Evolutionary conservation across 2,888 invertebrate species (phyloP).

Genomic region (Parnassius mnemosyne): DNA sequence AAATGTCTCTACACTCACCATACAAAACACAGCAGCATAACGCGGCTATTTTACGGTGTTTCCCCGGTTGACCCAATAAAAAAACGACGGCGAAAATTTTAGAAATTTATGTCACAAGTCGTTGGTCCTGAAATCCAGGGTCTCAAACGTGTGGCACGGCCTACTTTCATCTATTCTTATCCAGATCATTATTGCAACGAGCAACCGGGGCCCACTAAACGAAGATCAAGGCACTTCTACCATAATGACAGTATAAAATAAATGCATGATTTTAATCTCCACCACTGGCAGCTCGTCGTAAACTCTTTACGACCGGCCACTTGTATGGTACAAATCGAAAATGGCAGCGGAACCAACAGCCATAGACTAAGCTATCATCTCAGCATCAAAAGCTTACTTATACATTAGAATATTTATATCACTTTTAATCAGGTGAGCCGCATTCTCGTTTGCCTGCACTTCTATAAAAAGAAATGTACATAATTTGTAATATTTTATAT

Average conservation of each 20-base stretch:
- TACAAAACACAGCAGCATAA: no score
- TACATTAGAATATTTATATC: no score
- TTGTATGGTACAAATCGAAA: conserved; percentile 40
- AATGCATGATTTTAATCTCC: conserved; percentile 77
- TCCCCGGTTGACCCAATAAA: no score
- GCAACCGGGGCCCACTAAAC: conserved; percentile 6
- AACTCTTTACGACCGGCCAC: conserved; percentile 72
- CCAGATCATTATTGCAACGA: conserved; percentile 8
- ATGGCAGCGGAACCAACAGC: conserved; percentile 29
- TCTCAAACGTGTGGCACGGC: conserved; percentile 4
- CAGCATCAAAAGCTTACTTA: no score
- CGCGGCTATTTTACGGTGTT: no score
- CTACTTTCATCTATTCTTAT: conserved; percentile 15
- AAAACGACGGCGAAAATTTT: no score
- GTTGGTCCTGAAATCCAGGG: neutral
- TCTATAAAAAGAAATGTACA: no score
- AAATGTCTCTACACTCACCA: no score
- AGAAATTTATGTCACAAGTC: neutral
- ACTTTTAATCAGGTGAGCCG: no score
- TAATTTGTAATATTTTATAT: no score
- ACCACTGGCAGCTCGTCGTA: conserved; percentile 65
- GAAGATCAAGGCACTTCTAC: conserved; percentile 18
- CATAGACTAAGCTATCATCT: neutral
- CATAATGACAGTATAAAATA: conserved; percentile 74
- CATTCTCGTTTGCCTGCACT: no score